Evolutionary conservation across 1,140 invertebrate genomes (phyloP).

Genomic region (Drosophila truncata): DNA sequence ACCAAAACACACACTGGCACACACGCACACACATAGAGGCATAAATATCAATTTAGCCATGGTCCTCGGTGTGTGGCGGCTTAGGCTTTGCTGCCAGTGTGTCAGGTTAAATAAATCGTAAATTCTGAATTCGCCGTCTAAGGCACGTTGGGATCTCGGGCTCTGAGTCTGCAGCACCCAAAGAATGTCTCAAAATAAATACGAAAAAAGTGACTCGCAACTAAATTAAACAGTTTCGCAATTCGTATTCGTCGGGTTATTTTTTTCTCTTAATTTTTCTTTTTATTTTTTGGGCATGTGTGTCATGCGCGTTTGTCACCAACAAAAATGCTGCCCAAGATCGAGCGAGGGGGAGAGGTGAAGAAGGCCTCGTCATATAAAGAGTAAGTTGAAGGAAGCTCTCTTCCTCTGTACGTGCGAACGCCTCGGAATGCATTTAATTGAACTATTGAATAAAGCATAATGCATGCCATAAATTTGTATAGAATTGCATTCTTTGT

Average conservation of each 20-base stretch:
- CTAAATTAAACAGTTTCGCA: constrained; percentile 79
- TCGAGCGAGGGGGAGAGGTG: constrained; percentile 16
- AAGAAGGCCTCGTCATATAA: constrained; percentile 15
- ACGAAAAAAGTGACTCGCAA: constrained; percentile 50
- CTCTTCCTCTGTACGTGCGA: constrained; percentile 51
- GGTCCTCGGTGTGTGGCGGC: constrained; percentile 55
- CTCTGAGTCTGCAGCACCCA: constrained; percentile 37
- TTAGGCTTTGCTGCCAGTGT: constrained; percentile 10
- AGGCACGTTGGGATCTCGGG: constrained; percentile 44
- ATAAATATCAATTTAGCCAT: constrained; percentile 64
- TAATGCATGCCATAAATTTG: constrained; percentile 52
- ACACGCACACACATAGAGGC: constrained; percentile 6
- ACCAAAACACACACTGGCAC: constrained; percentile 16
- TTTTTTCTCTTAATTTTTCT: constrained; percentile 8
- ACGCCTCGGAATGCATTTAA: constrained; percentile 77
- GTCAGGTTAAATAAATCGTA: constrained; percentile 72
- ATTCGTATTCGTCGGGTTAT: constrained; percentile 44
- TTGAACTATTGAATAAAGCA: constrained; percentile 62
- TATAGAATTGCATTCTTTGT: constrained; percentile 30
- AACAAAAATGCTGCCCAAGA: constrained; percentile 33
- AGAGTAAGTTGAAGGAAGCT: constrained; percentile 61
- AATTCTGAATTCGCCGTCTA: constrained; percentile 50
- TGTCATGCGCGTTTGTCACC: constrained; percentile 60
- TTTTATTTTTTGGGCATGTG: constrained; percentile 72
- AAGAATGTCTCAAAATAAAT: constrained; percentile 71